Evolutionary conservation across 2,797 vertebrate species (phyloP).

Genomic region (Phaenicophaeus curvirostris): DNA sequence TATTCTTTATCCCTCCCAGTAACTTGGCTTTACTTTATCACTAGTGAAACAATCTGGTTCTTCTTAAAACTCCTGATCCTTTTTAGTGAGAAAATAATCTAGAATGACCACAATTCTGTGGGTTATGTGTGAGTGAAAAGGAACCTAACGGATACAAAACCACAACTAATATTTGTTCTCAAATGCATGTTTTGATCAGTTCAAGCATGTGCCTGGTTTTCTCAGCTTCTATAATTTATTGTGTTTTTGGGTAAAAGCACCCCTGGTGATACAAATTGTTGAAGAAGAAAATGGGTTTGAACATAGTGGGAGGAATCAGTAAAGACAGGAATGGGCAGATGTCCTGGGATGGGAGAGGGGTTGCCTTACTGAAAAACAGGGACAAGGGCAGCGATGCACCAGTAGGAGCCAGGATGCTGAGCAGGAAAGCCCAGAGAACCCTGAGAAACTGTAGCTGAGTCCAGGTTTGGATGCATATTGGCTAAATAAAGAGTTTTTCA

Average conservation of each 20-base stretch:
- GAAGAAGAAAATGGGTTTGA: not conserved
- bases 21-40: not conserved
- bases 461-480: rapidly evolving
- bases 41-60: not conserved
- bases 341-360: not conserved
- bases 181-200: not conserved
- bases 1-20: not conserved
- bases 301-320: not conserved
- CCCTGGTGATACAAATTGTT: not conserved
- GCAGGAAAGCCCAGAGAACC: not conserved
- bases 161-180: not conserved
- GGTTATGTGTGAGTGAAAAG: not conserved
- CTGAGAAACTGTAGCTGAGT: not conserved
- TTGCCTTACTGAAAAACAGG: not conserved
- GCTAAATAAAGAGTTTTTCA: not conserved
- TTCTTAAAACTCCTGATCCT: not conserved
- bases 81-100: not conserved
- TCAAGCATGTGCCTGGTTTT: not conserved
- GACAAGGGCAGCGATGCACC: not conserved
- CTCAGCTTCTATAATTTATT: not conserved
- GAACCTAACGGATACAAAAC: not conserved
- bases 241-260: not conserved
- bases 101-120: not conserved
- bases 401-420: not conserved
- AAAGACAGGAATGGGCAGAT: not conserved